Conservation (phyloP, 1,140 invertebrate species). For the Epicauta chinensis region DNA sequence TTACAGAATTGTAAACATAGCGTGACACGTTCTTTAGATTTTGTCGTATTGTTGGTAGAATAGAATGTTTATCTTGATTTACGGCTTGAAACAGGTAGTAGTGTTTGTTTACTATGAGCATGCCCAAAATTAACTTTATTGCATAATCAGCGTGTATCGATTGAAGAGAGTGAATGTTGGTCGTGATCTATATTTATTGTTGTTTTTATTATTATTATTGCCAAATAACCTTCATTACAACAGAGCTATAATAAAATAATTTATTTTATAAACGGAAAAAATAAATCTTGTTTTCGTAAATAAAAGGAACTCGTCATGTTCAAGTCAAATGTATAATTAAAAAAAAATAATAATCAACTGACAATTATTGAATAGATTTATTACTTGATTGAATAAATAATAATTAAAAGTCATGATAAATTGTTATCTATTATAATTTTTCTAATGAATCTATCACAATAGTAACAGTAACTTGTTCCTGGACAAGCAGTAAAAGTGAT, state of each 20-base stretch:
- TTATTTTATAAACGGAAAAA: neutral
- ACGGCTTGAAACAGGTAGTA: neutral
- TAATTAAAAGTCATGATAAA: no score
- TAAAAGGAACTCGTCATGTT: neutral
- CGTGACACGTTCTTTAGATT: no score
- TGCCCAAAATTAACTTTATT: slow-evolving; percentile 13
- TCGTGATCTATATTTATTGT: neutral
- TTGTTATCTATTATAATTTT: no score
- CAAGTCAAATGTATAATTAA: neutral
- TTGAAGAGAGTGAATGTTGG: neutral
- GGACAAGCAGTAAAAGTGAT: no score
- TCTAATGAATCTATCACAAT: no score
- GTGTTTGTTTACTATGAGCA: slow-evolving; percentile 7
- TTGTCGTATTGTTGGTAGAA: no score
- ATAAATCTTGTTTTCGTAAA: neutral
- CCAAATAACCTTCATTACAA: neutral
- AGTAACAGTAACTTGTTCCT: no score
- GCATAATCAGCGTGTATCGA: neutral
- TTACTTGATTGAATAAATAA: no score
- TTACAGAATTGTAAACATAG: no score
- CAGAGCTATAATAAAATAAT: neutral
- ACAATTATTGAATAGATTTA: no score
- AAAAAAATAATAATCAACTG: neutral
- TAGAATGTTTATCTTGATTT: slow-evolving; percentile 4
- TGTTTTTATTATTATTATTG: neutral